A percentile compares a stretch with the other conserved stretches of the same genome.
phyloP scores from a whole-genome alignment of 2,113 vertebrate species.

The Tringa solitaria region DNA sequence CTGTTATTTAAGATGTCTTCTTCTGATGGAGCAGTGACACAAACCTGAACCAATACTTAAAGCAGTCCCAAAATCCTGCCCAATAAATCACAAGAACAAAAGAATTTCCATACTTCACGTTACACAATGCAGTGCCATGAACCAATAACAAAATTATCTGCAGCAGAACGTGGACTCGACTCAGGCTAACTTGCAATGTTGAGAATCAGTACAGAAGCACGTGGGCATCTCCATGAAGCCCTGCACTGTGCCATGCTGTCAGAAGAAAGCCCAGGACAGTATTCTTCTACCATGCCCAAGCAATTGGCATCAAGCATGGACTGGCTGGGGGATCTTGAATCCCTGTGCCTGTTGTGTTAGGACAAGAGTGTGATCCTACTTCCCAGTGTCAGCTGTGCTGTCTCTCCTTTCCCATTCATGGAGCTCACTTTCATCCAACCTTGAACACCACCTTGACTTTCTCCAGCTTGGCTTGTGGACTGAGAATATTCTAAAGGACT shows the following conservation, averaged over 20 bases:
- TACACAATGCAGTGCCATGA: fast-evolving
- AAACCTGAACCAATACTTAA: not conserved
- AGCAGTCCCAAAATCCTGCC: not conserved
- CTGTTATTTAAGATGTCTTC: not conserved
- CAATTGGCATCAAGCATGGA: not conserved
- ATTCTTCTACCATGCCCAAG: not conserved
- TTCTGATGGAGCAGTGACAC: not conserved
- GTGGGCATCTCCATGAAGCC: not conserved
- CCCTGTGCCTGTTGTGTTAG: fast-evolving
- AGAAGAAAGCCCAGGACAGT: not conserved
- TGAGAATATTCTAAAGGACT: not conserved
- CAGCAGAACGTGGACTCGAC: not conserved
- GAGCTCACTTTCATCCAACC: not conserved
- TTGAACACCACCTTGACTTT: not conserved
- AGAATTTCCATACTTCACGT: not conserved
- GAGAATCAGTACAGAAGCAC: not conserved
- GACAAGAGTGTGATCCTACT: no score
- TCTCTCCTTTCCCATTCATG: not conserved
- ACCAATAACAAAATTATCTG: not conserved
- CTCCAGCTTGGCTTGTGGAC: not conserved
- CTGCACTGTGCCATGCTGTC: not conserved
- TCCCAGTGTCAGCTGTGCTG: not conserved
- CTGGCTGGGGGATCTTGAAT: not conserved
- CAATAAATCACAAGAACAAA: not conserved
- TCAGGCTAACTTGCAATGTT: not conserved